phyloP scores from a whole-genome alignment of 2,888 invertebrate genomes.

The Mythimna vitellina region DNA sequence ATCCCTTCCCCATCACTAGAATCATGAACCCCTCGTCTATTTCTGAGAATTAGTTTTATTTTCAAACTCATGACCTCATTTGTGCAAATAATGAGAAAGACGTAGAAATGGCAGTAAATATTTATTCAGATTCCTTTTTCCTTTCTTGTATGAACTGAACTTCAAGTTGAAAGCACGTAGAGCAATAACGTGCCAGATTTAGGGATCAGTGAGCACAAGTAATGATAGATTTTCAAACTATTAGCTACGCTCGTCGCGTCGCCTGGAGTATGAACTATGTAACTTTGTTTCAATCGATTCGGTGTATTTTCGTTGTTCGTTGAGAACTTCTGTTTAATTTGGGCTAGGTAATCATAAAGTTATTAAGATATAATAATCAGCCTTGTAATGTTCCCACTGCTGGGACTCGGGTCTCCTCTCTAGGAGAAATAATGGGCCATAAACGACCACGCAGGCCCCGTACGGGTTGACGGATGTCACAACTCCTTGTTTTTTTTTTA shows the following conservation, averaged over 20 bases:
- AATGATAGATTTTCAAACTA: slow-evolving; percentile 46
- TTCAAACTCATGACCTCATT: slow-evolving; percentile 24
- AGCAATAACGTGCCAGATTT: slow-evolving; percentile 34
- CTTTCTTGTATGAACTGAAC: slow-evolving; percentile 6
- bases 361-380: neutral
- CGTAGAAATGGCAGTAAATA: slow-evolving; percentile 30
- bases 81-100: slow-evolving; percentile 31
- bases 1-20: neutral
- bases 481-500: too few relatives aligned
- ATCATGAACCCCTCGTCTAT: neutral
- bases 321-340: neutral
- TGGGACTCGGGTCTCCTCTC: neutral
- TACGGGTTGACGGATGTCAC: neutral
- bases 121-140: slow-evolving; percentile 36
- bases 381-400: neutral
- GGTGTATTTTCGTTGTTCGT: neutral
- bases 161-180: slow-evolving; percentile 27
- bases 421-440: neutral
- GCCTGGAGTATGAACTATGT: slow-evolving; percentile 9
- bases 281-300: slow-evolving; percentile 7
- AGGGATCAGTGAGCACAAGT: slow-evolving; percentile 36
- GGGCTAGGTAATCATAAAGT: neutral
- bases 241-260: neutral
- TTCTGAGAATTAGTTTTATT: slow-evolving; percentile 7
- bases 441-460: neutral